Base-by-base conservation (phyloP, 2,113 vertebrate species). In the Setophaga kirtlandii region DNA sequence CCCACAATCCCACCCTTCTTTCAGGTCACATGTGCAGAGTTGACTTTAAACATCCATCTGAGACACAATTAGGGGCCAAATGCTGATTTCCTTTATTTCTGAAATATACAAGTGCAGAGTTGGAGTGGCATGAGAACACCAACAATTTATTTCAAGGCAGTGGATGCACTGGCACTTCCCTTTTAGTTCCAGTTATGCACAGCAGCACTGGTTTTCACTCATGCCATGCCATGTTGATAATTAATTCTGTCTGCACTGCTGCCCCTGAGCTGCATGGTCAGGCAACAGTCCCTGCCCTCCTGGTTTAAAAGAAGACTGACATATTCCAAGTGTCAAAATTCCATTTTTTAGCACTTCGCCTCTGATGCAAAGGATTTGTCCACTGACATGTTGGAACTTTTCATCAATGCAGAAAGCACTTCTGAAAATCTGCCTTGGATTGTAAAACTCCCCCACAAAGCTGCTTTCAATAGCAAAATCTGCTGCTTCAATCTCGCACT, bases 91-190 rank as follows among this genome's bases (percentile, higher is more conserved):
- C 15, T 39, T 91, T 15, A 14, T 11, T 78, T 74, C 59, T 47
- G 24, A 84, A 69, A 39, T 33, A 23, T 0, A 0, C 5, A 42
- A 30, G 23, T 27, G 17, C 27, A 64, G 30, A 52, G 23, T 3
- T 31, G 12, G 8, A 60, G 65, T 24, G 19, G 17, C 46, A 53
- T 22, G 11, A 65, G 19, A 52, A 25, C 1, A 2, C 15, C 2
- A 12, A 59, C 5, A 86, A 10, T 2, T 52, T 30, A 17, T 68
- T 64, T 42, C 27, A 47, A 64, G 11, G 15, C 21, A 59, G 33
- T 7, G 14, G 17, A 23, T 31, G 11, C 44, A 22, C 15, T 71
- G 42, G 6, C 15, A 37, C 16, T 35, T 83, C 13, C 35, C 35
- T 35, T 58, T 42, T 27, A 47, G 15, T 21, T 37, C 44, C 67